Evolutionary conservation across 2,888 invertebrate species (phyloP), one percentile per base, ranked within the genome.

Genomic region (Drosophila lutescens): DNA sequence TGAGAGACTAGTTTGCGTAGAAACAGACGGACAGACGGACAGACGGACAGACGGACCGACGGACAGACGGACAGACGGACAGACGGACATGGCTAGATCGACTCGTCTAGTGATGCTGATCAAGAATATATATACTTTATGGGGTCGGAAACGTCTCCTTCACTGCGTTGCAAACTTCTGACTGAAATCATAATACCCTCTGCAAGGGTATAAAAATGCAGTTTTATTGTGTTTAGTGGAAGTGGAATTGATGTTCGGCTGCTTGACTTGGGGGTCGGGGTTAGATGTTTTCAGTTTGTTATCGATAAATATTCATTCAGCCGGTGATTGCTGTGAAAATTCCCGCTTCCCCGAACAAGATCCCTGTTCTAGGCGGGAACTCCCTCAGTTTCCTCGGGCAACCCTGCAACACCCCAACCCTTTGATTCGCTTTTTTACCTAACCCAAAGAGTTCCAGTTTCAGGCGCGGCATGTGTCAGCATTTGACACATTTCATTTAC

Each of bases 401-500:
- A 34, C n/a, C 34, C 20, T 5, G 7, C 23, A 13, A 44, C 44
- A 13, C 44, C 20, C 13, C 44, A 7, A 2, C 44, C 56, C 68
- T 36, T 68, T 15, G 40, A 50, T 32, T 10, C 46, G 41, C 32
- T 44, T 32, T 36, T 51, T 38, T 7, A 20, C 30, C 38, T 36
- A 36, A 43, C 34, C 43, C 43, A 32, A 40, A 30, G 40, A 62
- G 60, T 62, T 49, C n/a, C 47, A 34, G 62, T 32, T 34, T 40
- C 40, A 61, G 56, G 50, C 61, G 72, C 58, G 62, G 71, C 69
- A 74, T 84, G 65, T 77, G 82, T 73, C 79, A 59, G 59, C 68
- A 72, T 80, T 87, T 80, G 83, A 87, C 84, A 87, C 83, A 79
- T 85, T 80, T 78, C 78, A 82, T 71, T 62, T 81, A 70, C 81